phyloP scores from a whole-genome alignment of 2,113 vertebrate species.

The Campylomormyrus numenius region DNA sequence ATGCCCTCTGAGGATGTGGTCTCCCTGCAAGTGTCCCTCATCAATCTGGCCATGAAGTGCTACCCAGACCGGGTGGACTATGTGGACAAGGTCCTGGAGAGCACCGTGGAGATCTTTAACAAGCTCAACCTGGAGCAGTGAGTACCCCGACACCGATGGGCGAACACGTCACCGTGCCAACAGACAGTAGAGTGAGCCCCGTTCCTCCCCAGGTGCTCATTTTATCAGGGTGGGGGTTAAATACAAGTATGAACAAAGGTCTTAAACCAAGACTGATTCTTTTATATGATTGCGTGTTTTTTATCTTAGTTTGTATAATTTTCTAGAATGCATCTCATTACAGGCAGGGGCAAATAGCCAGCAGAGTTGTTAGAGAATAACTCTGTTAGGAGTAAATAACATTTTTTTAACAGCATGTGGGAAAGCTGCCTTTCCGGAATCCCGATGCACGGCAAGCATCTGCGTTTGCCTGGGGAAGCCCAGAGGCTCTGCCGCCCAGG shows the following conservation, averaged over 20 bases:
- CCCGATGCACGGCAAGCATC: not conserved
- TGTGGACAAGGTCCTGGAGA: constrained; percentile 94
- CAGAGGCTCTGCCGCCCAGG: not conserved
- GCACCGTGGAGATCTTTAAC: constrained; percentile 96
- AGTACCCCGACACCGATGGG: constrained; percentile 43
- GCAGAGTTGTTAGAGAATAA: not conserved
- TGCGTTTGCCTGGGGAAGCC: not conserved
- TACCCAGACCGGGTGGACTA: constrained; percentile 98
- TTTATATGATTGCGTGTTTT: not conserved
- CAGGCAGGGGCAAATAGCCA: not conserved
- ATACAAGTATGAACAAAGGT: not conserved
- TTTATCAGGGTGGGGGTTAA: not conserved
- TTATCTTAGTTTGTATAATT: not conserved
- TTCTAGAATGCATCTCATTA: not conserved
- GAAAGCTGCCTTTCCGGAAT: not conserved
- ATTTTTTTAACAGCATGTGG: not conserved
- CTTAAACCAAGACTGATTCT: not conserved
- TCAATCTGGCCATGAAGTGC: constrained; percentile 97
- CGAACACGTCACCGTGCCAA: not conserved
- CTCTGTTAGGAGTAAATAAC: not conserved
- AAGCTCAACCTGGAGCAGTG: constrained; percentile 97
- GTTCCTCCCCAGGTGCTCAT: not conserved
- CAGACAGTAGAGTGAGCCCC: not conserved
- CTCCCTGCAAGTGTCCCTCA: constrained; percentile 95
- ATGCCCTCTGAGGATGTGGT: constrained; percentile 98